Evolutionary conservation across 2,113 vertebrate species (phyloP).

Genomic region (Trematocara unimaculatum): DNA sequence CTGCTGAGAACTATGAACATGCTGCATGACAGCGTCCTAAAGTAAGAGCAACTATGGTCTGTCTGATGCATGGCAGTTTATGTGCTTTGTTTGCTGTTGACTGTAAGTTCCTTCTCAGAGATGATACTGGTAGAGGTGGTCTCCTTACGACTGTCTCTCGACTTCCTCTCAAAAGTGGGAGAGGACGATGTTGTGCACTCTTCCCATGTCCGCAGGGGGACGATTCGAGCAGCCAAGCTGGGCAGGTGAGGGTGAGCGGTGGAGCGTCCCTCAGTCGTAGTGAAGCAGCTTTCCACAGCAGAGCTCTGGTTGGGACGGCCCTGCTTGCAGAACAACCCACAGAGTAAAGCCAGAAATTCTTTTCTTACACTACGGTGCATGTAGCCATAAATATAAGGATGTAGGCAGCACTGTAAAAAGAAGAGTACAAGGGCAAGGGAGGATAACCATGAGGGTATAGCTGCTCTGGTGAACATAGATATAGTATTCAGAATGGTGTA

Average conservation of each 20-base stretch:
- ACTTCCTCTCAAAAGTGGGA: conserved; percentile 68
- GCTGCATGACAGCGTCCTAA: neutral
- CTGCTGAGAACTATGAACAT: neutral
- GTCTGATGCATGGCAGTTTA: neutral
- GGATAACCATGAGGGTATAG: conserved; percentile 78
- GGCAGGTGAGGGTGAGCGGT: conserved; percentile 64
- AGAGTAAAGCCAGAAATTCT: conserved; percentile 76
- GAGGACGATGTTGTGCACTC: conserved; percentile 74
- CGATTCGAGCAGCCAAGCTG: conserved; percentile 60
- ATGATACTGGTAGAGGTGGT: conserved; percentile 73
- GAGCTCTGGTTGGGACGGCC: conserved; percentile 63
- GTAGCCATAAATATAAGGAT: conserved; percentile 87
- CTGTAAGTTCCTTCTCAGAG: conserved; percentile 70
- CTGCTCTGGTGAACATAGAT: conserved; percentile 65
- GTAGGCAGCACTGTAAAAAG: conserved; percentile 85
- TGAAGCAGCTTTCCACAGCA: conserved; percentile 73
- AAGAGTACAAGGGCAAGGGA: conserved; percentile 82
- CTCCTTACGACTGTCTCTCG: conserved; percentile 73
- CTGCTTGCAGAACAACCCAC: conserved; percentile 72
- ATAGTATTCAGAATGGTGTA: conserved; percentile 80
- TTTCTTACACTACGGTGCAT: conserved; percentile 83
- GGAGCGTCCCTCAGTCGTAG: conserved; percentile 70
- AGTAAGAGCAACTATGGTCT: neutral
- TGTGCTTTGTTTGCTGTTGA: conserved; percentile 52
- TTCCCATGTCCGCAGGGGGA: conserved; percentile 73